Percentiles rank a stretch among this genome's conserved stretches.
Conservation (phyloP, 2,113 vertebrate genomes). For the Scopus umbretta region DNA sequence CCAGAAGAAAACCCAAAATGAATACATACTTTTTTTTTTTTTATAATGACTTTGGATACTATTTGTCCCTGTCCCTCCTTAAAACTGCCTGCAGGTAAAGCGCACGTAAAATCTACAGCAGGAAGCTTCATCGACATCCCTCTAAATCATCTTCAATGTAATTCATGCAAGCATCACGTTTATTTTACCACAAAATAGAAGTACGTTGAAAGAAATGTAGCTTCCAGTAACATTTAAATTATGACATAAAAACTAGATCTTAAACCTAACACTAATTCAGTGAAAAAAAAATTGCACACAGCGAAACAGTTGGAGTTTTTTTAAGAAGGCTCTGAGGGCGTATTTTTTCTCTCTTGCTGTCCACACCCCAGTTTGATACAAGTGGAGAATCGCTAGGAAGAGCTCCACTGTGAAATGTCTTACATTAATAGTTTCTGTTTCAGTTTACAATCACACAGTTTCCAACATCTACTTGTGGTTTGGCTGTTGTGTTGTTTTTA, state of each 20-base stretch:
- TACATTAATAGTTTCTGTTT: not conserved
- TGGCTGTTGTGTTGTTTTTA: not conserved
- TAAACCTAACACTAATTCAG: not conserved
- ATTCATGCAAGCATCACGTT: not conserved
- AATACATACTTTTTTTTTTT: not conserved
- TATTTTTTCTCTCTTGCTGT: not conserved
- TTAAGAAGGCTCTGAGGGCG: fast-evolving
- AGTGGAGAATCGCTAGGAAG: not conserved
- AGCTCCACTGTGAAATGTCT: not conserved
- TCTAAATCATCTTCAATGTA: fast-evolving
- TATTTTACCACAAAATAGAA: not conserved
- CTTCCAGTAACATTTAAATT: not conserved
- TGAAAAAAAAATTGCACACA: not conserved
- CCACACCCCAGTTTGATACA: fast-evolving
- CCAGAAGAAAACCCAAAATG: not conserved
- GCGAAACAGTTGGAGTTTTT: not conserved
- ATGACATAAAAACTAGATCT: not conserved
- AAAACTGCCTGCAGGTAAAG: not conserved
- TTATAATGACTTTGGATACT: not conserved
- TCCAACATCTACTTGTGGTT: not conserved
- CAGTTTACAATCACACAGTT: not conserved
- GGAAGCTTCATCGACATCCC: not conserved
- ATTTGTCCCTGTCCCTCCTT: not conserved
- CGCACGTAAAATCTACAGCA: not conserved
- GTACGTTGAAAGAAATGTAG: not conserved